A percentile compares a stretch with the other conserved stretches of the same genome.
These are phyloP conservation scores for Drosophila pseudoobscura DNA, from an alignment of 1,140 invertebrate species.

Conservation along the genomic window DNA sequence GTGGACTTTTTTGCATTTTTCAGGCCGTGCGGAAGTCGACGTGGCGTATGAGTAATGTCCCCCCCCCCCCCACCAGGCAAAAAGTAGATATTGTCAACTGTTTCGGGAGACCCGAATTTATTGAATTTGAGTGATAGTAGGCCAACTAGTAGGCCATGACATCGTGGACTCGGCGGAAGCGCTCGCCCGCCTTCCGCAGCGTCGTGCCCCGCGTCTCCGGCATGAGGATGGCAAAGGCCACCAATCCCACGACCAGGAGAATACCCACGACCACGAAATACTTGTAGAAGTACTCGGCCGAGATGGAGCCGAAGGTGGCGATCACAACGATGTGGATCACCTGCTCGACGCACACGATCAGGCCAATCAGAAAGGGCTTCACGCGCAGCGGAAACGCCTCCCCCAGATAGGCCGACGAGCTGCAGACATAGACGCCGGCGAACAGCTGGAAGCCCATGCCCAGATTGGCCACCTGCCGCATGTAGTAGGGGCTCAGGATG, in stretches of 20 bases:
- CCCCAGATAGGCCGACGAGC: conserved; percentile 53
- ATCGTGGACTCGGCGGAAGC: conserved; percentile 48
- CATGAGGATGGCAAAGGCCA: conserved; percentile 54
- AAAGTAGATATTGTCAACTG: neutral
- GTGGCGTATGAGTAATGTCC: conserved; percentile 25
- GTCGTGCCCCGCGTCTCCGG: conserved; percentile 64
- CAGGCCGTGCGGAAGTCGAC: conserved; percentile 7
- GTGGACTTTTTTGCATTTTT: neutral
- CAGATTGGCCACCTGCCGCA: conserved; percentile 52
- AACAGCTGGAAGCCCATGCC: conserved; percentile 69
- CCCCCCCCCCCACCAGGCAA: neutral
- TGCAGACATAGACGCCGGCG: conserved; percentile 56
- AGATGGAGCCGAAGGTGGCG: neutral
- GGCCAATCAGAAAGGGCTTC: conserved; percentile 54
- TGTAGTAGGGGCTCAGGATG: conserved; percentile 14
- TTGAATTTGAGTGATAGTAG: neutral
- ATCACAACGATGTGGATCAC: conserved; percentile 70
- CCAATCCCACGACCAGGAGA: conserved; percentile 45
- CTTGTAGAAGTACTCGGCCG: neutral
- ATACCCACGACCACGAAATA: conserved; percentile 65
- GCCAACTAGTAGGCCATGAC: conserved; percentile 34
- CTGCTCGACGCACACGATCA: conserved; percentile 64
- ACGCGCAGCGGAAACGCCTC: conserved; percentile 66
- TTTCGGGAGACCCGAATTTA: conserved; percentile 15
- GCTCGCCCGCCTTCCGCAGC: conserved; percentile 56